phyloP scores from a whole-genome alignment of 2,888 invertebrate species.

The Drosophila cyrtoloma region DNA sequence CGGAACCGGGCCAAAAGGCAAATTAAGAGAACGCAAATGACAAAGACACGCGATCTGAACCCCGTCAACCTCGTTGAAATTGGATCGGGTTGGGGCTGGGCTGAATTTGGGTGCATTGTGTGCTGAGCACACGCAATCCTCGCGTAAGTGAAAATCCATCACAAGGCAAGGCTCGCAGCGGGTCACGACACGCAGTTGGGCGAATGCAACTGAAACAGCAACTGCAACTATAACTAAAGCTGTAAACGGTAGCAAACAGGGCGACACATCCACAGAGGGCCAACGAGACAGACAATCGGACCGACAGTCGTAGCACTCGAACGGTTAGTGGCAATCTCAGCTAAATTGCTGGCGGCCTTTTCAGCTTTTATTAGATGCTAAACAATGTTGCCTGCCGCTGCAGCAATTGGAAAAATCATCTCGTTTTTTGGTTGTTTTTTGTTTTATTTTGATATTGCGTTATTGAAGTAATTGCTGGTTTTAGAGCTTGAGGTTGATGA shows the following conservation, averaged over 20 bases:
- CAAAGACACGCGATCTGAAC: constrained; percentile 42
- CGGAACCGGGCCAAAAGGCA: constrained; percentile 23
- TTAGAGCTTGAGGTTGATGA: background rate
- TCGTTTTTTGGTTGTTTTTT: background rate
- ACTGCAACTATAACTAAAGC: constrained; percentile 9
- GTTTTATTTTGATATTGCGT: background rate
- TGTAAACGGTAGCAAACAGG: constrained; percentile 31
- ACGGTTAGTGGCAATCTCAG: background rate
- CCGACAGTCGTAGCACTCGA: background rate
- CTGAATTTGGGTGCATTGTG: constrained; percentile 9
- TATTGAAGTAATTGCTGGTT: background rate
- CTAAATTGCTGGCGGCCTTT: background rate
- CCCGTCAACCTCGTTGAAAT: background rate
- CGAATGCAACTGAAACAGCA: background rate
- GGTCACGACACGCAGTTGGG: constrained; percentile 54
- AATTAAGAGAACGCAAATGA: constrained; percentile 16
- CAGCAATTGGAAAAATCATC: background rate
- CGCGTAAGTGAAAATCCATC: constrained; percentile 72
- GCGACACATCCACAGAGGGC: constrained; percentile 4
- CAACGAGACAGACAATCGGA: background rate
- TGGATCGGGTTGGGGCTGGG: background rate
- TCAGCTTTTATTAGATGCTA: background rate
- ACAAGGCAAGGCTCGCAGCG: constrained; percentile 23
- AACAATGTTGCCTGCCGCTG: background rate
- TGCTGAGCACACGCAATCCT: constrained; percentile 63